A percentile compares a stretch with the other conserved stretches of the same genome.
phyloP scores from a whole-genome alignment of 2,113 vertebrate genomes.

The Catagonus wagneri region DNA sequence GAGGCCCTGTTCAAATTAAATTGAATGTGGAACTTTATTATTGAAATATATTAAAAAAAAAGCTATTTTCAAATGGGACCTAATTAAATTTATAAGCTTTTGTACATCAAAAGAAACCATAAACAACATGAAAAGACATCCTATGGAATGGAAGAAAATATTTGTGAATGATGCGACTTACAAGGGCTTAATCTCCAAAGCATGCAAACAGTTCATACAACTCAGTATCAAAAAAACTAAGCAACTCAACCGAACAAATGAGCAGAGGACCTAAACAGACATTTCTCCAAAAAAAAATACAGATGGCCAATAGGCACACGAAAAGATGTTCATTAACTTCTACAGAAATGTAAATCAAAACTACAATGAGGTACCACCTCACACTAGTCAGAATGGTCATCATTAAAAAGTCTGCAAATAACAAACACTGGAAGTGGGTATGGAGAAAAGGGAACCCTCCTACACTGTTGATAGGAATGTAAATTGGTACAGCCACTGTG shows the following conservation, averaged over 20 bases:
- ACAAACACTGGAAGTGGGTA: neutral
- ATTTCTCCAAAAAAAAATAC: neutral
- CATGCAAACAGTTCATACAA: neutral
- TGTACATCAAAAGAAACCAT: neutral
- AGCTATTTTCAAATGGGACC: neutral
- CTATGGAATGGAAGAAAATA: neutral
- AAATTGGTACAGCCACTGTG: neutral
- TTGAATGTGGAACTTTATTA: neutral
- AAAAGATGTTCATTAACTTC: neutral
- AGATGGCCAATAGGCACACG: neutral
- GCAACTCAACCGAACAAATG: no score
- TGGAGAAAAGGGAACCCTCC: neutral
- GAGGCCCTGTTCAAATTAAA: neutral
- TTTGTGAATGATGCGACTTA: neutral
- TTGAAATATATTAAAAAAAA: neutral
- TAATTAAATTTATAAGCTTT: neutral
- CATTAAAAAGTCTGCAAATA: neutral
- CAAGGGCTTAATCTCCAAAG: neutral
- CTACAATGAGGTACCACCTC: neutral
- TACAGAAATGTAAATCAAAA: neutral
- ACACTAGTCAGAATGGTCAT: neutral
- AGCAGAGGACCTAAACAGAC: neutral
- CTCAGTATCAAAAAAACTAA: neutral
- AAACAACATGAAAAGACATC: neutral
- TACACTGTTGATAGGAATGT: no score